Conservation (phyloP, 2,888 invertebrate genomes). For the Heliconius aoede region DNA sequence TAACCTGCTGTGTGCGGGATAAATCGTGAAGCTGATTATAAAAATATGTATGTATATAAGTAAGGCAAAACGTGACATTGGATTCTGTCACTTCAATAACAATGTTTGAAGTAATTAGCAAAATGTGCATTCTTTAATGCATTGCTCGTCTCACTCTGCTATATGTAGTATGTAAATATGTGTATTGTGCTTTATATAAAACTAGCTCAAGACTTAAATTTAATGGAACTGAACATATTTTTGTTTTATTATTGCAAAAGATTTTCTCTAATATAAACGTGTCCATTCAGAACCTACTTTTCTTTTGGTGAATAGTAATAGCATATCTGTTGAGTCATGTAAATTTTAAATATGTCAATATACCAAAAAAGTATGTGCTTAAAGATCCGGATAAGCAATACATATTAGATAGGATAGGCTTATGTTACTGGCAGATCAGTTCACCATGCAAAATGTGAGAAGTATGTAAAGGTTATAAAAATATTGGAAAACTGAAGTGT, state of each 20-base stretch:
- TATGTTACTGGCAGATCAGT: neutral
- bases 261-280: too few relatives aligned
- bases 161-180: too few relatives aligned
- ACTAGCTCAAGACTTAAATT: neutral
- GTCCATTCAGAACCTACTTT: too few relatives aligned
- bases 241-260: too few relatives aligned
- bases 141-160: neutral
- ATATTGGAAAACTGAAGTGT: neutral
- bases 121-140: too few relatives aligned
- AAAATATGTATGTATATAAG: neutral
- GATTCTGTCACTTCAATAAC: neutral
- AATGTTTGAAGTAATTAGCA: neutral
- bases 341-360: neutral
- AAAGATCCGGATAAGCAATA: too few relatives aligned
- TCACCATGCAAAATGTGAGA: neutral
- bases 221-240: neutral
- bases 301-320: too few relatives aligned
- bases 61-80: neutral
- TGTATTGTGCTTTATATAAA: neutral
- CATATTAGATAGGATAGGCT: neutral
- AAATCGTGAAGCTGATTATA: too few relatives aligned
- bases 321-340: neutral
- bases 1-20: too few relatives aligned
- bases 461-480: neutral
- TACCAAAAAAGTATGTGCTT: too few relatives aligned